A percentile compares a stretch with the other conserved stretches of the same genome.
Conservation (phyloP, 2,113 vertebrate species). For the Stomatorhinus ivindoensis region DNA sequence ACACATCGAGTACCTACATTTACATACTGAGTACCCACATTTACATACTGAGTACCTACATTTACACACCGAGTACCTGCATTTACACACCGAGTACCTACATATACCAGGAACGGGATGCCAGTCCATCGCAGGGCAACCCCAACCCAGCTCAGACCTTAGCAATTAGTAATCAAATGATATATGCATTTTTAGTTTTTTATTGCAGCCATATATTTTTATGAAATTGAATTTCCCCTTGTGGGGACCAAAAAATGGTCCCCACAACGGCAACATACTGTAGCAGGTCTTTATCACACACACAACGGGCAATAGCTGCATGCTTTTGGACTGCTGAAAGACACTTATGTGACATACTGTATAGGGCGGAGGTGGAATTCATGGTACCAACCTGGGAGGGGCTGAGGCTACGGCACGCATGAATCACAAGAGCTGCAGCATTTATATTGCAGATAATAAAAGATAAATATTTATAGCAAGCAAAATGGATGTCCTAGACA, state of each 20-base stretch:
- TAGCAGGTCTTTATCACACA: not conserved
- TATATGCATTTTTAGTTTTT: too few relatives aligned
- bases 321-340: not conserved
- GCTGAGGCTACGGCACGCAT: not conserved
- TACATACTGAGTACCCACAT: too few relatives aligned
- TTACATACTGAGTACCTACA: too few relatives aligned
- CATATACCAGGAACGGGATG: too few relatives aligned
- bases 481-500: not conserved
- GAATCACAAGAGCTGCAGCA: not conserved
- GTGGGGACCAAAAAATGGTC: too few relatives aligned
- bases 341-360: not conserved
- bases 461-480: not conserved
- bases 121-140: not conserved
- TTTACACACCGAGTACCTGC: too few relatives aligned
- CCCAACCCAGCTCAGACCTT: too few relatives aligned
- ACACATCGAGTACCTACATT: too few relatives aligned
- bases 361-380: not conserved
- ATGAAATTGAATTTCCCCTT: too few relatives aligned
- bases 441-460: not conserved
- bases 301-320: not conserved
- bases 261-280: not conserved
- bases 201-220: too few relatives aligned
- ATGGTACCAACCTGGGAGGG: not conserved
- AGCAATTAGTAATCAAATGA: too few relatives aligned
- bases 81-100: too few relatives aligned